A percentile compares a stretch with the other conserved stretches of the same genome.
Evolutionary conservation across 2,888 invertebrate species (phyloP).

Genomic region (Nomada fabriciana): DNA sequence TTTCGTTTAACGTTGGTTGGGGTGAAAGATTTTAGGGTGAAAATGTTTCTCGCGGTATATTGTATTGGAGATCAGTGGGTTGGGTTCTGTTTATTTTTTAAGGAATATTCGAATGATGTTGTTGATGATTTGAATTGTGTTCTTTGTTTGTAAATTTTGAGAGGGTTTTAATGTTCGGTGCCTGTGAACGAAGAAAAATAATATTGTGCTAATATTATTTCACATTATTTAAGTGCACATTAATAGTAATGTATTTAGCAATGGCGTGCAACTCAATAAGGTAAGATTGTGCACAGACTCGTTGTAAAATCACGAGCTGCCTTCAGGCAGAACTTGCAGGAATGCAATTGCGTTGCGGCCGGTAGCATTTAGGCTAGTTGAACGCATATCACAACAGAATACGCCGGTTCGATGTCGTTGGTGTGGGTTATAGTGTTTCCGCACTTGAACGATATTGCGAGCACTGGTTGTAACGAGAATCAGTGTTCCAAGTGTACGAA

Average conservation of each 20-base stretch:
- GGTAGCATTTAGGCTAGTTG: constrained; percentile 41
- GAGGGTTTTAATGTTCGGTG: no score
- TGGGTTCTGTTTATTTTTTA: no score
- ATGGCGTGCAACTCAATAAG: not conserved
- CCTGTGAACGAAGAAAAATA: no score
- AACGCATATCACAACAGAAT: constrained; percentile 37
- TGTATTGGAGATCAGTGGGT: no score
- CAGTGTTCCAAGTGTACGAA: not conserved
- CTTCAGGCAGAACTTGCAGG: constrained; percentile 24
- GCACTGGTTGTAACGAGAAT: constrained; percentile 8
- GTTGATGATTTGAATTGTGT: no score
- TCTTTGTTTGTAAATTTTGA: no score
- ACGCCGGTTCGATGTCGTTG: constrained; percentile 26
- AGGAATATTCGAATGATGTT: no score
- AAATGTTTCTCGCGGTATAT: no score
- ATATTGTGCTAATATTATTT: no score
- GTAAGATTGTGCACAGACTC: not conserved
- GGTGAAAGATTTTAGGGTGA: not conserved
- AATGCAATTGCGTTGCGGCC: constrained; percentile 45
- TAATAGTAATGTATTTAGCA: no score
- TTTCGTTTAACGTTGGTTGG: not conserved
- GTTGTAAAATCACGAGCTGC: constrained; percentile 36
- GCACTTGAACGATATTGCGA: constrained; percentile 19
- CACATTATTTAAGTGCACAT: no score
- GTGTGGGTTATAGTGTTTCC: constrained; percentile 44